Evolutionary conservation across 1,140 invertebrate species (phyloP).

Genomic region (Xylocopa sonorina): DNA sequence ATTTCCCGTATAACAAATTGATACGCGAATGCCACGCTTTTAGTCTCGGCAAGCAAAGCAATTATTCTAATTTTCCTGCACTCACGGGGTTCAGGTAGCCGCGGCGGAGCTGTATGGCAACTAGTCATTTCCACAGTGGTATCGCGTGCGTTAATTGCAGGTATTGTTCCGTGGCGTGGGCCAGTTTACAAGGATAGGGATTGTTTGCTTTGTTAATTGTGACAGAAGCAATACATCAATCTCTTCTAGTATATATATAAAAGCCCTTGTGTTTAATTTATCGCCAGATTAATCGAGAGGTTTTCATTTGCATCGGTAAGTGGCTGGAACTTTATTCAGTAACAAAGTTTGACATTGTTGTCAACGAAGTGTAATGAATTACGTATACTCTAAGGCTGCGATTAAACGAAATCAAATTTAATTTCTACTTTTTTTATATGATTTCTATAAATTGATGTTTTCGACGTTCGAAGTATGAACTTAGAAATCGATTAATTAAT

Average conservation of each 20-base stretch:
- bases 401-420: neutral
- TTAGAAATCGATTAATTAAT: too few relatives aligned
- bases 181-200: slow-evolving; percentile 9
- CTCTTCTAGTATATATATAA: neutral
- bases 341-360: neutral
- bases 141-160: neutral
- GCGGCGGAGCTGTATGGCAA: neutral
- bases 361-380: neutral
- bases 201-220: neutral
- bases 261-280: neutral
- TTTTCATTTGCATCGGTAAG: too few relatives aligned
- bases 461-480: too few relatives aligned
- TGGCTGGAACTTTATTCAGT: neutral
- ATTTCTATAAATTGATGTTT: too few relatives aligned
- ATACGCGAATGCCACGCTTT: too few relatives aligned
- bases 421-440: too few relatives aligned
- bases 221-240: neutral
- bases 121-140: slow-evolving; percentile 12
- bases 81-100: neutral
- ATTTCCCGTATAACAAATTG: too few relatives aligned
- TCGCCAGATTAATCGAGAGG: neutral
- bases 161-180: neutral
- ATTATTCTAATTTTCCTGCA: neutral
- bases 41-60: too few relatives aligned
- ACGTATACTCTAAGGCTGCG: too few relatives aligned